A percentile compares a stretch with the other conserved stretches of the same genome.
Evolutionary conservation across 2,797 vertebrate genomes (phyloP).

Genomic region (Catostomus latipinnis): DNA sequence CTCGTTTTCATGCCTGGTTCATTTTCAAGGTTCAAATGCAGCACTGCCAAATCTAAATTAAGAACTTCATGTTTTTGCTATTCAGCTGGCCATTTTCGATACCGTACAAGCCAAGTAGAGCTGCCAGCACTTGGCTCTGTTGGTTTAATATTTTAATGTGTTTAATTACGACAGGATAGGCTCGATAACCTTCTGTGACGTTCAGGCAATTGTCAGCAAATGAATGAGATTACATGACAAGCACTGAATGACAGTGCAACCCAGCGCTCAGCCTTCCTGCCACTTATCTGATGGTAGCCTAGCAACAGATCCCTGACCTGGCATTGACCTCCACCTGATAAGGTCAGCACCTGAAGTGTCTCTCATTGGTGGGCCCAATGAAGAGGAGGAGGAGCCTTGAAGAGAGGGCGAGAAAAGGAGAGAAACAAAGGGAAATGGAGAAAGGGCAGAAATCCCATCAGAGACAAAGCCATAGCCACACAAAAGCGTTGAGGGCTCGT

Average conservation of each 20-base stretch:
- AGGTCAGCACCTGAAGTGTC: conserved; percentile 87
- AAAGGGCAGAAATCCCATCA: conserved; percentile 54
- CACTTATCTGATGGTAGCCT: conserved; percentile 86
- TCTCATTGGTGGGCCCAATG: conserved; percentile 79
- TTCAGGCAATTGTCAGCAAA: conserved; percentile 83
- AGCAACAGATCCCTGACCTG: conserved; percentile 87
- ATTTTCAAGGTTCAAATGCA: conserved; percentile 54
- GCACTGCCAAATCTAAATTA: conserved; percentile 67
- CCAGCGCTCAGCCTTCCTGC: conserved; percentile 73
- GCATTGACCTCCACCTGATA: conserved; percentile 85
- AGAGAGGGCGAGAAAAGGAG: conserved; percentile 24
- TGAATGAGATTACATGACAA: conserved; percentile 86
- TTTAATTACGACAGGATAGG: conserved; percentile 83
- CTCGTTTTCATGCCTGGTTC: conserved; percentile 56
- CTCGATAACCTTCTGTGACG: conserved; percentile 83
- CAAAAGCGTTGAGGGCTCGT: conserved; percentile 53
- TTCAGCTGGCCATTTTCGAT: conserved; percentile 71
- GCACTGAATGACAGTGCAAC: conserved; percentile 79
- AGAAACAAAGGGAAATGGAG: conserved; percentile 60
- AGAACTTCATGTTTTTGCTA: conserved; percentile 74
- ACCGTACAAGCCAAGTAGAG: conserved; percentile 68
- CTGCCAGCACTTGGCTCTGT: conserved; percentile 75
- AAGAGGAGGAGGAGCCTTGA: conserved; percentile 72
- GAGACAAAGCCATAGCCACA: conserved; percentile 62
- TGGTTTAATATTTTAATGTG: conserved; percentile 85